A percentile compares a stretch with the other conserved stretches of the same genome.
phyloP scores from a whole-genome alignment of 2,113 vertebrate genomes.

The Haemorhous mexicanus region DNA sequence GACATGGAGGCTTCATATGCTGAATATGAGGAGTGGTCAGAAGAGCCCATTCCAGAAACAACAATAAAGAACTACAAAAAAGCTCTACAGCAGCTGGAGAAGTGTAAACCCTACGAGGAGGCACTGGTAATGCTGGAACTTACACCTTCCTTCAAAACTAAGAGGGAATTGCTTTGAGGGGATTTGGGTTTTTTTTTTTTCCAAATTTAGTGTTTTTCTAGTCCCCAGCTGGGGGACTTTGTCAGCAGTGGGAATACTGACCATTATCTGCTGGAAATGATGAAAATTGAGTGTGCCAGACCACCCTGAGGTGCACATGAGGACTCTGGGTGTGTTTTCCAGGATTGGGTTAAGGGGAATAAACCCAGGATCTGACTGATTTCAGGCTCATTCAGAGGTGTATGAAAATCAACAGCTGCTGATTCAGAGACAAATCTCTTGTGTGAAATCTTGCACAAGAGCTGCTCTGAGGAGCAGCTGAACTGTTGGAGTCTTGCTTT shows the following conservation, averaged over 20 bases:
- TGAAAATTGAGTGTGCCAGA: background rate
- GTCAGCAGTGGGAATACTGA: background rate
- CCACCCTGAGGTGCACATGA: background rate
- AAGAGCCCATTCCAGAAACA: conserved; percentile 78
- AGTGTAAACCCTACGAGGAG: conserved; percentile 85
- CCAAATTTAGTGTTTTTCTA: background rate
- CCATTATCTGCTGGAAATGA: background rate
- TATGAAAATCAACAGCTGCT: background rate
- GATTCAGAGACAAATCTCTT: too few relatives aligned
- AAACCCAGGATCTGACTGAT: background rate
- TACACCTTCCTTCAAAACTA: background rate
- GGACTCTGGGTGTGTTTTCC: background rate
- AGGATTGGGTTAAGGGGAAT: background rate
- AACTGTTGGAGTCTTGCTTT: background rate
- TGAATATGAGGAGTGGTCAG: conserved; percentile 94
- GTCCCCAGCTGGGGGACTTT: background rate
- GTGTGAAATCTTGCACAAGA: background rate
- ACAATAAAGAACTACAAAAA: conserved; percentile 83
- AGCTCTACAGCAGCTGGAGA: conserved; percentile 85
- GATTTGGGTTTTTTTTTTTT: background rate
- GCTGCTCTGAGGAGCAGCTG: background rate
- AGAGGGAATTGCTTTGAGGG: background rate
- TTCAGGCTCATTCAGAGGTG: background rate
- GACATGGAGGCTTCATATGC: conserved; percentile 91
- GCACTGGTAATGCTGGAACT: conserved; percentile 79